Evolutionary conservation across 2,888 invertebrate species (phyloP), one percentile per base, ranked within the genome.

Genomic region (Brachyptera putata): DNA sequence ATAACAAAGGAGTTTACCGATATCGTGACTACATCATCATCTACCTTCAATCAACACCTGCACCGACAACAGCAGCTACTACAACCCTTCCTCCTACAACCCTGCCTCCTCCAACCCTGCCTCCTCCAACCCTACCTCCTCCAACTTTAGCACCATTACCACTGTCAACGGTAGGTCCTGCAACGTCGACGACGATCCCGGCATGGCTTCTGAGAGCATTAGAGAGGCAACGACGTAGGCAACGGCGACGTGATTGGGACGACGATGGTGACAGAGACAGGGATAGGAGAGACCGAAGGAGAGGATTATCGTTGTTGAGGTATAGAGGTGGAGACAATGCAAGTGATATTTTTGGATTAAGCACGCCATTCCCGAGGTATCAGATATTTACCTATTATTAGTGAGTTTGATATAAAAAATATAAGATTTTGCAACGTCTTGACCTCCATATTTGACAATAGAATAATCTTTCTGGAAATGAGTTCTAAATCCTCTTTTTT

Each of bases 21-120:
- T 41, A 41, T 41, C 41, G 41, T 2, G 41, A 41, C 41, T 41
- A 41, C 16, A 41, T 41, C 41, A 16, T 41, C 16, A 41, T 41
- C 9, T 41, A 41, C n/a, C 21, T 18, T 18, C 41, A 11, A n/a
- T 18, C 16, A 5, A 41, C 37, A 3, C 13, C 34, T 11, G 34
- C 34, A 7, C 5, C 34, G 5, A 11, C 34, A 7, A 30, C 34
- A 7, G 34, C 11, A 11, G 5, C 11, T 13, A 13, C 37, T 13
- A 37, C 41, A 5, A 41, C 41, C 7, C n/a, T 9, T 7, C 16
- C 9, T 7, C 41, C 41, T 21, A 5, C 9, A 5, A 41, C 41
- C 18, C 18, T 41, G 3, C 41, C 41, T 41, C 41, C 41, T 16
- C 14, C 41, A 3, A 37, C 37, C 5, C 13, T 37, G 11, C 37